A percentile compares a stretch with the other conserved stretches of the same genome.
Evolutionary conservation across 2,113 vertebrate genomes (phyloP).

Genomic region (Actenoides lindsayi): DNA sequence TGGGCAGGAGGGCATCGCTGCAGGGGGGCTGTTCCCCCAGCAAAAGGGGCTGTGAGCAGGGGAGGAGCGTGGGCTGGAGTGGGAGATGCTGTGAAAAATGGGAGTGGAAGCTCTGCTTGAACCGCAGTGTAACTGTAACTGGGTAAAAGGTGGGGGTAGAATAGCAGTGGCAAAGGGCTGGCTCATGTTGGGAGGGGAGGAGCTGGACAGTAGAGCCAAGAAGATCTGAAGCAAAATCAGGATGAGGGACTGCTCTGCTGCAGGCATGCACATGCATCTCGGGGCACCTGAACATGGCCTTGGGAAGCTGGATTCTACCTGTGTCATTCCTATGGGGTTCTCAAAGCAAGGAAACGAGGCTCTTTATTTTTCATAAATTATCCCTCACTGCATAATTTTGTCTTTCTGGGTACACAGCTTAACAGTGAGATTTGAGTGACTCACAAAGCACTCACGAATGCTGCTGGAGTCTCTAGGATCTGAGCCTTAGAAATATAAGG

Average conservation of each 20-base stretch:
- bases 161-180: background rate
- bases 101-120: background rate
- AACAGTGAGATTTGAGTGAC: background rate
- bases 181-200: background rate
- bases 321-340: background rate
- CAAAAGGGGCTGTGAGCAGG: background rate
- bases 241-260: background rate
- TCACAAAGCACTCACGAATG: accelerated
- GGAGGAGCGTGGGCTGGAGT: accelerated
- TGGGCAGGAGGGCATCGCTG: background rate
- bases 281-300: background rate
- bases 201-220: background rate
- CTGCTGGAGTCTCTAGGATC: background rate
- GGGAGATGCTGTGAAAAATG: background rate
- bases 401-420: background rate
- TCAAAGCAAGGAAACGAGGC: background rate
- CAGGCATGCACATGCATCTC: accelerated
- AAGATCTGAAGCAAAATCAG: background rate
- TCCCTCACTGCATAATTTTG: background rate
- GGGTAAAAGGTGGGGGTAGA: background rate
- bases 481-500: background rate
- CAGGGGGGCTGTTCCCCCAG: background rate
- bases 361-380: background rate
- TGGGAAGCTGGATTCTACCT: background rate
- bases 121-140: background rate